Percentiles rank a stretch among this genome's conserved stretches.
These are phyloP conservation scores for Malurus splendens DNA, from an alignment of 2,797 vertebrate genomes.

Conservation along the genomic window DNA sequence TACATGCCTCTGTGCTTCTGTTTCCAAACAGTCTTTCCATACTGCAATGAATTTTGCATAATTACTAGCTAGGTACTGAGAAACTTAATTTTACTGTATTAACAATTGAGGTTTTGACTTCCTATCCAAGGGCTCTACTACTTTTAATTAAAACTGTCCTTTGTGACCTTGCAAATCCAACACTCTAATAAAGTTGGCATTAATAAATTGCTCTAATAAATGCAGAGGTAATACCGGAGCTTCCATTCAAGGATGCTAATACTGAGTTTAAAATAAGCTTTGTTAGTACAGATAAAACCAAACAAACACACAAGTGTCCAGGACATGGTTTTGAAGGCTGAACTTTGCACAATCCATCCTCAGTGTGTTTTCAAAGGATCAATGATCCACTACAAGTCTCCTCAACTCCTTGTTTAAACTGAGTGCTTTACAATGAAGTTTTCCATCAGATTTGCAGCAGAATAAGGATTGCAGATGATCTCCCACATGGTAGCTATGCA, in stretches of 20 bases:
- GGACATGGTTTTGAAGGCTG: background rate
- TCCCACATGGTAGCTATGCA: background rate
- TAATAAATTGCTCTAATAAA: background rate
- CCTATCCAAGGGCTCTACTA: background rate
- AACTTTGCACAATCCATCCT: background rate
- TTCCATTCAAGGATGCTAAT: background rate
- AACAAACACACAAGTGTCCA: background rate
- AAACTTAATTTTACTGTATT: background rate
- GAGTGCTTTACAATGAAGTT: accelerated
- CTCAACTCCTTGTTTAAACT: background rate
- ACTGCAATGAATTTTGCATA: background rate
- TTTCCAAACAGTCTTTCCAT: background rate
- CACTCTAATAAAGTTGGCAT: background rate
- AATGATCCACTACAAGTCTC: background rate
- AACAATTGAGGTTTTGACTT: background rate
- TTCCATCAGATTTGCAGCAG: background rate
- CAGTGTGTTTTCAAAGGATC: background rate
- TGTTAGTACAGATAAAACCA: background rate
- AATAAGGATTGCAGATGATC: background rate
- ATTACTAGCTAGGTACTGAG: background rate
- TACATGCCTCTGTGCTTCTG: background rate
- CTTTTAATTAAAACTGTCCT: background rate
- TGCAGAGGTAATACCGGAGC: background rate
- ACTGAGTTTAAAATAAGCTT: background rate
- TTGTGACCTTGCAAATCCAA: background rate